Evolutionary conservation across 2,797 vertebrate species (phyloP), one percentile per base, ranked within the genome.

Genomic region (Lateolabrax maculatus): DNA sequence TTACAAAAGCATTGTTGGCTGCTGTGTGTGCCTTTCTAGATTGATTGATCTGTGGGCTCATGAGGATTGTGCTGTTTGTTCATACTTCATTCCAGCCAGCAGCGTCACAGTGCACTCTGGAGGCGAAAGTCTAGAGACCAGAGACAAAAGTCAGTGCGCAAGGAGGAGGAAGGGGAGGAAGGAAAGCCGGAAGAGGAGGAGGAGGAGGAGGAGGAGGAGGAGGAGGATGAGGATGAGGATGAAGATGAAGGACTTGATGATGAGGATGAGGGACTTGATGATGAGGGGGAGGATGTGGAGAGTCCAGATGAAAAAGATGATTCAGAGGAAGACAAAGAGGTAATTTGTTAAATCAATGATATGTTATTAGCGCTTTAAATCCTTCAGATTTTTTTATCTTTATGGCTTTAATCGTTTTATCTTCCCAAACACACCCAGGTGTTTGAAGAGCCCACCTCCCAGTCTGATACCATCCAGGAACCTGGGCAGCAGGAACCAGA

Each of bases 41-140:
- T 13, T 9, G 7, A 2, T 23, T 21, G 1, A 25, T 65, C 21
- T 49, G 18, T 46, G 21, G 27, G 23, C 34, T 65, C 0, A 2
- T 48, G 48, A 53, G 11, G 36, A 64, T 10, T 73, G 51, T 77
- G 25, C 9, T 16, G 2, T 34, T 0, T 71, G 39, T 60, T 52
- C 9, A 37, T 44, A 75, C 8, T 0, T 70, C 23, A 5, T 73
- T 90, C 0, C 77, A 95, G 91, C 92, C 96, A 96, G 93, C 97
- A 96, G 91, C 95, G 97, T 18, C 96, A 97, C 94, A 98, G 95
- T 89, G 79, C 92, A 1, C 93, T 98, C 69, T 98, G 97, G 97
- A 96, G 96, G 89, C 85, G 93, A 56, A 96, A 93, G 83, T 96
- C 95, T 0, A 93, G 81, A 84, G 95, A 96, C 36, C 87, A 92